Percentiles rank a stretch among this genome's conserved stretches.
Evolutionary conservation across 2,113 vertebrate genomes (phyloP).

Genomic region (Picathartes gymnocephalus): DNA sequence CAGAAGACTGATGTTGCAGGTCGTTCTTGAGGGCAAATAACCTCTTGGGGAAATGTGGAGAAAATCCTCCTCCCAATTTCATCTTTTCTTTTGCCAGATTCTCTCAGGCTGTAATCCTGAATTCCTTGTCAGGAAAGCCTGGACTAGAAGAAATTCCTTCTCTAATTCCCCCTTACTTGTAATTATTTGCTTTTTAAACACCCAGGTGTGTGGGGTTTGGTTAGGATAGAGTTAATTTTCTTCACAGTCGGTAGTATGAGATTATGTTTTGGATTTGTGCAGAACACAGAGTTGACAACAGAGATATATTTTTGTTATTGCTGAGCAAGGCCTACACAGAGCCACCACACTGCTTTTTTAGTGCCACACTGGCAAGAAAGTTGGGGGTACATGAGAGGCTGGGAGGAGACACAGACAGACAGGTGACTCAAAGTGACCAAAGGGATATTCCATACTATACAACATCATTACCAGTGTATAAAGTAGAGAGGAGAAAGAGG

Average conservation of each 20-base stretch:
- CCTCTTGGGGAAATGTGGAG: neutral
- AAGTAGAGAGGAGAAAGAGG: neutral
- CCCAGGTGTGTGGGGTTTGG: neutral
- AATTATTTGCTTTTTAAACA: neutral
- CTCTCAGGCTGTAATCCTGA: neutral
- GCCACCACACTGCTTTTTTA: neutral
- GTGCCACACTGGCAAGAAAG: fast-evolving
- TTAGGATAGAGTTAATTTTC: neutral
- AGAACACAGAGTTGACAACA: neutral
- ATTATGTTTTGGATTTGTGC: neutral
- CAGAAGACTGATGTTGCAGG: neutral
- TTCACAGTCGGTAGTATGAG: neutral
- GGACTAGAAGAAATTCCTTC: neutral
- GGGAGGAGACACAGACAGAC: neutral
- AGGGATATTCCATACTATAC: neutral
- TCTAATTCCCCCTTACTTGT: neutral
- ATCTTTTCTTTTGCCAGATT: neutral
- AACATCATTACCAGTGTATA: neutral
- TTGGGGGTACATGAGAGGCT: fast-evolving
- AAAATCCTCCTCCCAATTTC: neutral
- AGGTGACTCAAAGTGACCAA: neutral
- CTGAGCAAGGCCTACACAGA: neutral
- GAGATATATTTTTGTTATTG: neutral
- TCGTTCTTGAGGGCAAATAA: neutral
- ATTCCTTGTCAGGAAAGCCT: neutral